These are phyloP conservation scores for Sinotaia quadrata DNA, from an alignment of 2,888 invertebrate species.

Conservation along the genomic window DNA sequence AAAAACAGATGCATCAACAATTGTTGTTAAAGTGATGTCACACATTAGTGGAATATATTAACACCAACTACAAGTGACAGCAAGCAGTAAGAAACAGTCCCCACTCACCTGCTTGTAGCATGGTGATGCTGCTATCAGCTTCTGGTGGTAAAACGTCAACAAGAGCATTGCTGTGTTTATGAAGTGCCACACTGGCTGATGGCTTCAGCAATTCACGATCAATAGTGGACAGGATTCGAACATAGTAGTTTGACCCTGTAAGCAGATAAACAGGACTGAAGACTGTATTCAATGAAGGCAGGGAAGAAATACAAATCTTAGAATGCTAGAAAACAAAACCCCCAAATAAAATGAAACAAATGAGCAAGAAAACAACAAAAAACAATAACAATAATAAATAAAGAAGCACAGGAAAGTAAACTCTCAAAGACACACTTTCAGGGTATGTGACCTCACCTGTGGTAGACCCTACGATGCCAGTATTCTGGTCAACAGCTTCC, in stretches of 20 bases:
- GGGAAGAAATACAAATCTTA: not conserved
- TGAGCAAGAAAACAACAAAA: not conserved
- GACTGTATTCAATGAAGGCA: not conserved
- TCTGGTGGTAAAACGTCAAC: slow-evolving; percentile 99
- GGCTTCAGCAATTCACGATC: slow-evolving; percentile 97
- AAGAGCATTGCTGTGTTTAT: slow-evolving; percentile 99
- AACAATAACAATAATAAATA: not conserved
- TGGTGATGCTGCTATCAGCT: slow-evolving; percentile 98
- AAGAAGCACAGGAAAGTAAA: not conserved
- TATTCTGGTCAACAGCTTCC: slow-evolving; percentile 99
- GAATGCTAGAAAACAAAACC: not conserved
- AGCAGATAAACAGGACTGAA: too few species aligned
- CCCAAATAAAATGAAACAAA: not conserved
- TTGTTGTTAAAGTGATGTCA: too few species aligned
- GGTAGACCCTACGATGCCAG: slow-evolving; percentile 98
- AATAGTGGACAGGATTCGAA: slow-evolving; percentile 97
- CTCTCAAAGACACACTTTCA: not conserved
- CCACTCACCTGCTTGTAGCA: slow-evolving; percentile 91
- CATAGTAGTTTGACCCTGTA: slow-evolving; percentile 97
- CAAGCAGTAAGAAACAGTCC: too few species aligned
- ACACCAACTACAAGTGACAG: too few species aligned
- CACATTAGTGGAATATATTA: too few species aligned
- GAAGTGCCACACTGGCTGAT: slow-evolving; percentile 97
- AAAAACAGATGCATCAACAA: too few species aligned
- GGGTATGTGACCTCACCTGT: slow-evolving; percentile 76